Evolutionary conservation across 2,797 vertebrate species (phyloP).

Genomic region (Danio jaintianensis): DNA sequence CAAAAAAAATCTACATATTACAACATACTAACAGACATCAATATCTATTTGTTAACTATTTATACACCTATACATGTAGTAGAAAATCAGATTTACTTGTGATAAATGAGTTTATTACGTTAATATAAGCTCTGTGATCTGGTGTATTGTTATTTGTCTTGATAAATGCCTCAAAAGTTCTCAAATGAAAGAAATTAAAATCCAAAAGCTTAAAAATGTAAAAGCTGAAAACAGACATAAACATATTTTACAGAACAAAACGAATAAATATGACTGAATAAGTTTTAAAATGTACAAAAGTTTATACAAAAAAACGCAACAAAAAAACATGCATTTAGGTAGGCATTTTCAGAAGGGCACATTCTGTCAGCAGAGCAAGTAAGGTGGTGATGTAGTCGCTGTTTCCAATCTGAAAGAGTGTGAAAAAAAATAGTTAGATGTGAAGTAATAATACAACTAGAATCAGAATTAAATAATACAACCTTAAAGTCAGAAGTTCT

Average conservation of each 20-base stretch:
- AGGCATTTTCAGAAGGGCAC: conserved; percentile 80
- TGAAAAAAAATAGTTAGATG: conserved; percentile 22
- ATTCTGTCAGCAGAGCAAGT: conserved; percentile 91
- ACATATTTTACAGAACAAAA: conserved; percentile 23
- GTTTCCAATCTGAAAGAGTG: conserved; percentile 85
- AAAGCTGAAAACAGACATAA: conserved; percentile 10
- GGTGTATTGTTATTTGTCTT: neutral
- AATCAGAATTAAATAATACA: neutral
- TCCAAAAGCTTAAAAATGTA: conserved; percentile 8
- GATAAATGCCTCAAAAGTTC: neutral
- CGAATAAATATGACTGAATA: conserved; percentile 13
- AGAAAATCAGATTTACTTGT: neutral
- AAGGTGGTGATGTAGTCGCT: conserved; percentile 84
- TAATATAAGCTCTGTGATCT: neutral
- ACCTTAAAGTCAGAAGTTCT: too few relatives aligned
- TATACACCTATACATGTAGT: neutral
- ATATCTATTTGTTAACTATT: neutral
- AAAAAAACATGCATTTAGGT: conserved; percentile 62
- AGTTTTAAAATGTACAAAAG: conserved; percentile 3
- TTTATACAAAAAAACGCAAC: neutral
- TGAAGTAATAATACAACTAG: conserved; percentile 14
- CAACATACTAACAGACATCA: neutral
- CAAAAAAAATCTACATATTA: neutral
- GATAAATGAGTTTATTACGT: neutral
- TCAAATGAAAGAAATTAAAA: neutral